phyloP scores from a whole-genome alignment of 1,140 invertebrate genomes.

The Macrostomum lignano region DNA sequence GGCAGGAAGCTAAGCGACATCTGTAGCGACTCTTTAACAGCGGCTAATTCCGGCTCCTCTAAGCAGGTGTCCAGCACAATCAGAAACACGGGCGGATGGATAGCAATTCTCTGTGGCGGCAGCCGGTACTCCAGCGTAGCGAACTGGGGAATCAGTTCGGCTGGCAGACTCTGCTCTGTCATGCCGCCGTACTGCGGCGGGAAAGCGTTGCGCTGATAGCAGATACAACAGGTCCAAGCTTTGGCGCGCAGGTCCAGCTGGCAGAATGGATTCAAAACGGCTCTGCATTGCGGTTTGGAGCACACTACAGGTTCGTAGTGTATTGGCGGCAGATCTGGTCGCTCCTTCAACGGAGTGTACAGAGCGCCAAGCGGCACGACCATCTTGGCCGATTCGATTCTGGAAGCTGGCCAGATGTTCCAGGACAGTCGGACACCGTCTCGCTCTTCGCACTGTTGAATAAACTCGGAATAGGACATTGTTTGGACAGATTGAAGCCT shows the following conservation, averaged over 20 bases:
- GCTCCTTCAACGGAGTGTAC: slow-evolving; percentile 80
- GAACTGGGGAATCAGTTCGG: slow-evolving; percentile 79
- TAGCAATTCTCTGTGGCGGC: slow-evolving; percentile 38
- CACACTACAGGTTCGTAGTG: slow-evolving; percentile 90
- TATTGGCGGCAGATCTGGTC: slow-evolving; percentile 63
- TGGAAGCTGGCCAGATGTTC: slow-evolving; percentile 91
- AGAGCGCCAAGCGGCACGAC: slow-evolving; percentile 74
- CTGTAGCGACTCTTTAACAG: slow-evolving; percentile 64
- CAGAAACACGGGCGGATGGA: slow-evolving; percentile 80
- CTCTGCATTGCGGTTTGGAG: slow-evolving; percentile 59
- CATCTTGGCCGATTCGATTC: slow-evolving; percentile 67
- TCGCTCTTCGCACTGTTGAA: slow-evolving; percentile 83
- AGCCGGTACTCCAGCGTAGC: slow-evolving; percentile 89
- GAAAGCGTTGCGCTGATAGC: slow-evolving; percentile 67
- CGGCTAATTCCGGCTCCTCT: slow-evolving; percentile 78
- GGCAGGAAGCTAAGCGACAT: slow-evolving; percentile 80
- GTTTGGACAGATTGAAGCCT: no score
- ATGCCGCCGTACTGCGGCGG: slow-evolving; percentile 92
- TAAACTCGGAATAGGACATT: no score
- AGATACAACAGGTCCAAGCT: slow-evolving; percentile 86
- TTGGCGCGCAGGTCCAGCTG: slow-evolving; percentile 29
- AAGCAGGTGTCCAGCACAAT: slow-evolving; percentile 90
- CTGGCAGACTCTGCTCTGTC: slow-evolving; percentile 82
- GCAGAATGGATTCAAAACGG: slow-evolving; percentile 83
- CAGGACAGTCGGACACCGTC: slow-evolving; percentile 85